Conservation (phyloP, 2,888 invertebrate species). For the Dryomyza anilis region DNA sequence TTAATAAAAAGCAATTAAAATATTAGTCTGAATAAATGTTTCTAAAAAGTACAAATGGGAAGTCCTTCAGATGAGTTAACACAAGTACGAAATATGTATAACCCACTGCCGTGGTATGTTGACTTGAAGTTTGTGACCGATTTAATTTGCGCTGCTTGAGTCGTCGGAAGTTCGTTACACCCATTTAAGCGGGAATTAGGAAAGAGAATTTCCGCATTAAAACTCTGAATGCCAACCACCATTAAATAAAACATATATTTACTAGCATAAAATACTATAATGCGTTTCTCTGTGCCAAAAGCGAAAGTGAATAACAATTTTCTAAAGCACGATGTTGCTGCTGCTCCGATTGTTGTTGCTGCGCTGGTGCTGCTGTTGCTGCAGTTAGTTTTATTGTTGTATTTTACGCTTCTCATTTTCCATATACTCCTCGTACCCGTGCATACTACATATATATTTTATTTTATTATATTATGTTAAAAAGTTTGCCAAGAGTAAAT, state of each 20-base stretch:
- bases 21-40: no score
- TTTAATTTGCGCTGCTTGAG: no score
- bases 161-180: not conserved
- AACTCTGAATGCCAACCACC: not conserved
- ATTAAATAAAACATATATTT: not conserved
- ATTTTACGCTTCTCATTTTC: conserved; percentile 31
- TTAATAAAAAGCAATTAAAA: no score
- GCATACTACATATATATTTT: conserved; percentile 3
- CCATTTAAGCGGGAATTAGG: not conserved
- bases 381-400: not conserved
- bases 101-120: no score
- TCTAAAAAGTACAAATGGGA: no score
- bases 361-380: not conserved
- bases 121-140: no score
- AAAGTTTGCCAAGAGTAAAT: conserved; percentile 54
- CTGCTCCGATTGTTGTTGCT: not conserved
- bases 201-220: not conserved
- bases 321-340: not conserved
- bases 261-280: not conserved
- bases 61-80: no score
- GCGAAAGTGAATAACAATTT: conserved; percentile 23
- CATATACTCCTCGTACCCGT: no score
- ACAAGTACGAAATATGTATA: no score
- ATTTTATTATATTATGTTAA: conserved; percentile 55
- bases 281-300: not conserved